Base-by-base conservation (phyloP, 2,888 invertebrate genomes). In the Scaptodrosophila latifasciaeformis region DNA sequence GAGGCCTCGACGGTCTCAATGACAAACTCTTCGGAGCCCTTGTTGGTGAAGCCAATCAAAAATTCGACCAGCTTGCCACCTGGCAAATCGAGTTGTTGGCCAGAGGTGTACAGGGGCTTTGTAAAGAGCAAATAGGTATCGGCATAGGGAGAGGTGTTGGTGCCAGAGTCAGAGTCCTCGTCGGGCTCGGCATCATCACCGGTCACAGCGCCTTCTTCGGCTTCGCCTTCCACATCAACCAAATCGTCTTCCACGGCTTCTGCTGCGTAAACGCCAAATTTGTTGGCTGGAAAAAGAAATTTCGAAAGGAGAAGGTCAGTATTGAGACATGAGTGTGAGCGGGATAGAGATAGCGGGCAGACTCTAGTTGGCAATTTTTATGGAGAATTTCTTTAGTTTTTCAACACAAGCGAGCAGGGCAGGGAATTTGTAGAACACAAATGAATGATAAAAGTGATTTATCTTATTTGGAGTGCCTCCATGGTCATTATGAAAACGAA, bases 1-100 rank as follows among this genome's bases (percentile, higher is more conserved):
- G 99, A 98, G 0, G 98, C 97, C 81, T 99, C 99, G 83, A 99
- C 90, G 4, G 93, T 92, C 84, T 99, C 97, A 17, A 99, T 91
- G 18, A 93, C 87, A 82, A 98, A 97, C 70, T 97, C 96, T 70
- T 93, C 91, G 55, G 92, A 90, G 43, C 98, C 99, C 84, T 95
- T 96, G 89, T 99, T 99, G 49, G 92, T 91, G 88, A 99, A 98
- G 17, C 99, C 98, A 60, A 99, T 95, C 1, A 99, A 89, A 86
- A 98, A 95, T 86, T 97, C 96, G 0, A 97, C 97, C 42, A 96
- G 91, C 79, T 92, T 91, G 35, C 99, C 98, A 69, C 95, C 97
- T 82, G 86, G 85, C 62, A 85, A 58, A 91, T 93, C 93, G 74
- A 93, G 88, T 82, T 90, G 90, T 66, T 88, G 89, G 51, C 91